Conservation (phyloP, 2,797 vertebrate genomes). For the Pangasius mekongensis region DNA sequence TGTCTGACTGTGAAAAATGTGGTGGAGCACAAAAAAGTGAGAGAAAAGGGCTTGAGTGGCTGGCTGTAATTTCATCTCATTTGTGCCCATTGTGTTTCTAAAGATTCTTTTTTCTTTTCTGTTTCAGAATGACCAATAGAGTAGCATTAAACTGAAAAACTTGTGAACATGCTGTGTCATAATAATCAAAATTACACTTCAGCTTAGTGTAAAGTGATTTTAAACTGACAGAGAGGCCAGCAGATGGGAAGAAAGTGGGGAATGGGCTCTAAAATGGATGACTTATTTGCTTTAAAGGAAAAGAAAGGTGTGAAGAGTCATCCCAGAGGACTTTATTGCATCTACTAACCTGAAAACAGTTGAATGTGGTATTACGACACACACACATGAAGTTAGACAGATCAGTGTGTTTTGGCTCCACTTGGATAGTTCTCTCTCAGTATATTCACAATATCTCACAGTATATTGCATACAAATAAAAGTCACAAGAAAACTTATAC, state of each 20-base stretch:
- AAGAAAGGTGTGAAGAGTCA: conserved; percentile 62
- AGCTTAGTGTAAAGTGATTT: conserved; percentile 49
- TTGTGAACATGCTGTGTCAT: conserved; percentile 47
- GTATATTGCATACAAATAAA: not conserved
- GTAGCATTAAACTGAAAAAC: conserved; percentile 51
- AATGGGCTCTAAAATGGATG: conserved; percentile 57
- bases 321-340: conserved; percentile 63
- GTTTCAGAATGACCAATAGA: conserved; percentile 41
- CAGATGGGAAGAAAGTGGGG: conserved; percentile 64
- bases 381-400: conserved; percentile 51
- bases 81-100: conserved; percentile 56
- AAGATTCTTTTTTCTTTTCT: conserved; percentile 52
- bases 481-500: not conserved
- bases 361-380: conserved; percentile 32
- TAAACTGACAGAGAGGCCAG: conserved; percentile 60
- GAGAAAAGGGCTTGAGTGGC: not conserved
- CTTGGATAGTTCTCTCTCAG: conserved; percentile 29
- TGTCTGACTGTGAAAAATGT: conserved; percentile 63
- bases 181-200: conserved; percentile 58
- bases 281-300: conserved; percentile 64
- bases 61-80: conserved; percentile 55
- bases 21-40: conserved; percentile 62
- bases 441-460: not conserved
- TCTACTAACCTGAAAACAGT: not conserved
- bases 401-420: conserved; percentile 42